Evolutionary conservation across 2,797 vertebrate species (phyloP).

Genomic region (Myripristis murdjan): DNA sequence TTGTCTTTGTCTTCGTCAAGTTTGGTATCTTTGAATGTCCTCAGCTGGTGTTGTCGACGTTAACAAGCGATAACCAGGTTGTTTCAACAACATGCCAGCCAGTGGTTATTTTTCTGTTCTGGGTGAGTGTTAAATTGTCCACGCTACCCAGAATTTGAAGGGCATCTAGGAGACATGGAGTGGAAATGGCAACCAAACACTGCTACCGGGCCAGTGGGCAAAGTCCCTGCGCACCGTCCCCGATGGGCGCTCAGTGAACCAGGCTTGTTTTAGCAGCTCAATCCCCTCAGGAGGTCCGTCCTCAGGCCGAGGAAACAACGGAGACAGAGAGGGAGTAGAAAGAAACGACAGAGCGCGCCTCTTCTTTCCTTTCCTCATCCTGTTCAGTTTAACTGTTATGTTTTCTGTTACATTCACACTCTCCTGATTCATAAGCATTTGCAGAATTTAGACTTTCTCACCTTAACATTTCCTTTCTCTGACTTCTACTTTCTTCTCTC

Average conservation of each 20-base stretch:
- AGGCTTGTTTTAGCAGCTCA: slow-evolving; percentile 1
- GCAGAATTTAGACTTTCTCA: not conserved
- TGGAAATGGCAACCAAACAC: no score
- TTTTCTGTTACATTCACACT: not conserved
- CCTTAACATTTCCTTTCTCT: not conserved
- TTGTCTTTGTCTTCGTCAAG: slow-evolving; percentile 1
- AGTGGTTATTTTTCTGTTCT: not conserved
- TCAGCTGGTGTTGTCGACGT: slow-evolving; percentile 25
- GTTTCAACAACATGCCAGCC: slow-evolving; percentile 15
- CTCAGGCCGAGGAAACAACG: slow-evolving; percentile 4
- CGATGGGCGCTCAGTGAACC: slow-evolving; percentile 14
- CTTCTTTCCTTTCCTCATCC: not conserved
- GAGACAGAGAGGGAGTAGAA: slow-evolving; percentile 14
- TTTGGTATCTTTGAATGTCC: not conserved
- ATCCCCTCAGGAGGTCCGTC: not conserved
- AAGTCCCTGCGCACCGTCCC: not conserved
- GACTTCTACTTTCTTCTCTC: no score
- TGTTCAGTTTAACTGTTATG: not conserved
- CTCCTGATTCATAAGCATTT: not conserved
- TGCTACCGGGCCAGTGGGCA: not conserved
- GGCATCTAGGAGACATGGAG: slow-evolving; percentile 13
- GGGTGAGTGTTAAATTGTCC: not conserved
- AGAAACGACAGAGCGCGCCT: not conserved
- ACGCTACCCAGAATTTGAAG: not conserved
- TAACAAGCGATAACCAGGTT: slow-evolving; percentile 9